Evolutionary conservation across 92 coral and sea anemone species (phyloP).

Genomic region (Actinostola sp.): DNA sequence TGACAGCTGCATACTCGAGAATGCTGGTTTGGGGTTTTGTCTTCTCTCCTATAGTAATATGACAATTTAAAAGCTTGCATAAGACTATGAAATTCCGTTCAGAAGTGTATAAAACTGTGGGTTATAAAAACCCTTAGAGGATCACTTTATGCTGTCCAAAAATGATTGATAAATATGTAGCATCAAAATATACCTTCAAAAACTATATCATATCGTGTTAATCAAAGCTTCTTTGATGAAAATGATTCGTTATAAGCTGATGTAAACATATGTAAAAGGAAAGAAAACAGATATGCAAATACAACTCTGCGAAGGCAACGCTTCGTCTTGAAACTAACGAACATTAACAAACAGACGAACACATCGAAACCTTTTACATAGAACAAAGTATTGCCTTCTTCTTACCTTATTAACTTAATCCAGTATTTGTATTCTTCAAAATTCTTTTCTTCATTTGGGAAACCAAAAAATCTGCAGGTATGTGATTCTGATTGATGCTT

Average conservation of each 20-base stretch:
- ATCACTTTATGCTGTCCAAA: no score
- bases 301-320: no score
- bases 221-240: no score
- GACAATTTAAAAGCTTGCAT: not conserved
- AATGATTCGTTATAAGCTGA: no score
- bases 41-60: slow-evolving; percentile 16
- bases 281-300: no score
- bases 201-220: no score
- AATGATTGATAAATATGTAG: no score
- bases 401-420: slow-evolving; percentile 21
- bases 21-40: slow-evolving; percentile 4
- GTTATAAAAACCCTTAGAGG: no score
- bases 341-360: not conserved
- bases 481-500: slow-evolving; percentile 14
- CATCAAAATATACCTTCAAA: no score
- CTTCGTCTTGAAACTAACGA: no score
- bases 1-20: slow-evolving; percentile 32
- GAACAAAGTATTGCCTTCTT: not conserved
- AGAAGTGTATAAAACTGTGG: not conserved
- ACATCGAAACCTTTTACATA: not conserved
- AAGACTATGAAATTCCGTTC: not conserved
- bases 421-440: slow-evolving; percentile 1
- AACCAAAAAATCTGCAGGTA: slow-evolving; percentile 21
- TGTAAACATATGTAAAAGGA: no score
- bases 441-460: slow-evolving; percentile 16